These are phyloP conservation scores for Stenotaenia linearis DNA, from an alignment of 2,888 invertebrate genomes.

Conservation along the genomic window DNA sequence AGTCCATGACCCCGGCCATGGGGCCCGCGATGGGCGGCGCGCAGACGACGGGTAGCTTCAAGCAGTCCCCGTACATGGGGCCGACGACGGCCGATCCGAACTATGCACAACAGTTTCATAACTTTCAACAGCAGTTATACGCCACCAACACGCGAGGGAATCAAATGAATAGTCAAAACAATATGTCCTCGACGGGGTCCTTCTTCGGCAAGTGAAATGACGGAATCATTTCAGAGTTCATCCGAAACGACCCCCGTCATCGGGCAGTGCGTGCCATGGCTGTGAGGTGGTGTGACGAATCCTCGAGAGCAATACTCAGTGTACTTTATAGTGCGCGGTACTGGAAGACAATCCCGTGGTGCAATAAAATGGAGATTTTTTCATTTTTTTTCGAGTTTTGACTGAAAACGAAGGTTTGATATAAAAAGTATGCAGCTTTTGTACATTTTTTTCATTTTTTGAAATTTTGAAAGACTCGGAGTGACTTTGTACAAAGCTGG, in stretches of 20 bases:
- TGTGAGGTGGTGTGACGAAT: not conserved
- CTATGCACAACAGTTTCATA: slow-evolving; percentile 91
- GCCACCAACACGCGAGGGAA: slow-evolving; percentile 69
- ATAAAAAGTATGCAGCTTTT: not conserved
- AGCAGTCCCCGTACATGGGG: slow-evolving; percentile 69
- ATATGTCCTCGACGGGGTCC: slow-evolving; percentile 21
- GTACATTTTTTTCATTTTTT: not conserved
- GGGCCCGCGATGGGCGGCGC: slow-evolving; percentile 39
- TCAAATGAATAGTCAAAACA: slow-evolving; percentile 33
- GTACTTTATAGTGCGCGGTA: too few relatives aligned
- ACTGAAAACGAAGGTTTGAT: not conserved
- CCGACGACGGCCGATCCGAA: slow-evolving; percentile 80
- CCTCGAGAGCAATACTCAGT: too few relatives aligned
- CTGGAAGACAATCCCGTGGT: too few relatives aligned
- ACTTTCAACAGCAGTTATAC: slow-evolving; percentile 90
- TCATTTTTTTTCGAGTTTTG: too few relatives aligned
- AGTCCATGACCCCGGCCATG: slow-evolving; percentile 39
- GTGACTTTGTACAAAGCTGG: not conserved
- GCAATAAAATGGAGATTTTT: too few relatives aligned
- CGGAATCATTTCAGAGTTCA: not conserved
- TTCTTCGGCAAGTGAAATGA: slow-evolving; percentile 29
- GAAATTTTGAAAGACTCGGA: not conserved
- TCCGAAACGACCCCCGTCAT: not conserved
- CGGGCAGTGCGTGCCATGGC: not conserved
- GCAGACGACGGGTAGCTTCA: slow-evolving; percentile 55